Conservation (phyloP, 2,888 invertebrate genomes). For the Buathra laborator region DNA sequence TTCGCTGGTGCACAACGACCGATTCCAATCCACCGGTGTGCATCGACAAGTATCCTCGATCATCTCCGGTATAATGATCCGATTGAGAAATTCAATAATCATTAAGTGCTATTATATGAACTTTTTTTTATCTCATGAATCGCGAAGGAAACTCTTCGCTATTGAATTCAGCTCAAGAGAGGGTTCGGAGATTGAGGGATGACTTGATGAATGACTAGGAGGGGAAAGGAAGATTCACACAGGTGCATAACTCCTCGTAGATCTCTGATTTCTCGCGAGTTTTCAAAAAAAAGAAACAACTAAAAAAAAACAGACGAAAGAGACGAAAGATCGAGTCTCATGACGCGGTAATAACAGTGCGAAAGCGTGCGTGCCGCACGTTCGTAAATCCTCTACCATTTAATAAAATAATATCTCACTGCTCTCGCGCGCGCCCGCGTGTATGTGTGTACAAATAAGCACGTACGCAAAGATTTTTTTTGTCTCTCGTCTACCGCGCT, state of each 20-base stretch:
- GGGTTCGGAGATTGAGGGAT: conserved; percentile 30
- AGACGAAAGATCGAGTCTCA: conserved; percentile 27
- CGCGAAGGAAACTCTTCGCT: not conserved
- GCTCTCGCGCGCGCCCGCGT: not conserved
- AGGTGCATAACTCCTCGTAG: conserved; percentile 20
- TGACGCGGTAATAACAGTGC: conserved; percentile 63
- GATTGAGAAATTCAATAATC: conserved; percentile 71
- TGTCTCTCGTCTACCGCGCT: conserved; percentile 6
- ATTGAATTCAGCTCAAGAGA: conserved; percentile 4
- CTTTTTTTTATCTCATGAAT: conserved; percentile 29
- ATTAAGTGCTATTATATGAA: conserved; percentile 64
- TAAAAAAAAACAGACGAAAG: not conserved
- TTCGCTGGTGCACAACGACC: not conserved
- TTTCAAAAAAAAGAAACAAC: not conserved
- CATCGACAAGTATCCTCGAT: conserved; percentile 36
- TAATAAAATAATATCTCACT: conserved; percentile 60
- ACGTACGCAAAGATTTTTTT: conserved; percentile 14
- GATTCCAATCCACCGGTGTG: not conserved
- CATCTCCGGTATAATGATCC: conserved; percentile 62
- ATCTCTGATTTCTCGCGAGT: not conserved
- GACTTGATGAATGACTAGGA: conserved; percentile 21
- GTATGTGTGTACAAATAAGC: conserved; percentile 22
- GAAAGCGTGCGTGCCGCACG: conserved; percentile 55
- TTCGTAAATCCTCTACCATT: conserved; percentile 57
- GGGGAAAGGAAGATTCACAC: not conserved